Evolutionary conservation across 2,888 invertebrate species (phyloP), one percentile per base, ranked within the genome.

Genomic region (Eilema caniola): DNA sequence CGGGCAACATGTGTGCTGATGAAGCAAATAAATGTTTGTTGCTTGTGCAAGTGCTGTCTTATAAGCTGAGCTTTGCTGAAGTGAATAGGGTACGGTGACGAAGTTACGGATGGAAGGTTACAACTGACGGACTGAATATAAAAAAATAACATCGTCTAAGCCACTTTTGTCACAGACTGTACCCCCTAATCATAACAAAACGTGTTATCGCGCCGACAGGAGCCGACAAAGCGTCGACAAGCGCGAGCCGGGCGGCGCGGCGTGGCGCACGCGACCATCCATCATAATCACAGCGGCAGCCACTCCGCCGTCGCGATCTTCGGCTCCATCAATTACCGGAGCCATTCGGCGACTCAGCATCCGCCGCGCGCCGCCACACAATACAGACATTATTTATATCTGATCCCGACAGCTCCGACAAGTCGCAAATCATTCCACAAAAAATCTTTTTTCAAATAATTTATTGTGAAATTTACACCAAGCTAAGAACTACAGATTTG

Each of bases 321-420:
- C 47, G 37, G 8, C 64, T 70, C 67, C 56, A 70, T 70, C 61
- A 64, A 67, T 67, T 56, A 73, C 67, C 64, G 64, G 57, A 64
- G 41, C 37, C 37, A 64, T 70, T 70, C 28, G 41, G 69, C 72
- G 66, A 70, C 53, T 72, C 66, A 70, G 63, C 60, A 28, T 62
- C 41, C 61, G 66, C 60, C 59, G 62, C 59, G 20, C 47, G 10
- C 53, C 53, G 20, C 53, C 53, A 62, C 53, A 72, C 62, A 41
- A 59, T 57, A 59, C 69, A 53, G 53, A 59, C 57, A 62, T 62
- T 62, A 62, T 62, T 62, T 61, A 53, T 64, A 47, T 62, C 37
- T 41, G 8, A 41, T 41, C 20, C 20, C 41, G 41, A 62, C 62
- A 41, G 62, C 62, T 16, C 62, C 16, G 20, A 24, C n/a, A 62